Conservation (phyloP, 2,113 vertebrate genomes). For the Nyctibius bracteatus region DNA sequence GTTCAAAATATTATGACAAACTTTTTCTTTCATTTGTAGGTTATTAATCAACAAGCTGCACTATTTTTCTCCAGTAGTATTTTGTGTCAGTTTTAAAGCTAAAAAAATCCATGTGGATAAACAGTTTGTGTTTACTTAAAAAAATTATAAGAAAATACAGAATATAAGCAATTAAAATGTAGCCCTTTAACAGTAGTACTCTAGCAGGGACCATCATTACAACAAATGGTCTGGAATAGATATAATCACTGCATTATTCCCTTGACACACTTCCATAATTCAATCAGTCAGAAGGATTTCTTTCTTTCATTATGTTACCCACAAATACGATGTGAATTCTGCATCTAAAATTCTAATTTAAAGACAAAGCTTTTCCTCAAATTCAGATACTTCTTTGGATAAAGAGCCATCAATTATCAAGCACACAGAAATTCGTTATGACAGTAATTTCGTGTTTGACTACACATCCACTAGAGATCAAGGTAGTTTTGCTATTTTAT, state of each 20-base stretch:
- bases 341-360: neutral
- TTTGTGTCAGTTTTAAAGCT: neutral
- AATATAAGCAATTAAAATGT: constrained; percentile 47
- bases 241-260: neutral
- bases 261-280: neutral
- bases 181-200: constrained; percentile 61
- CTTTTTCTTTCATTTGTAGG: neutral
- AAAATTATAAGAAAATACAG: constrained; percentile 36
- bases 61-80: neutral
- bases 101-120: neutral
- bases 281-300: neutral
- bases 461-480: neutral
- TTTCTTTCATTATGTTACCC: neutral
- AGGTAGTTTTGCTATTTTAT: neutral
- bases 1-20: neutral
- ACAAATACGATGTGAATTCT: neutral
- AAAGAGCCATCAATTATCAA: neutral
- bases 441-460: neutral
- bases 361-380: neutral
- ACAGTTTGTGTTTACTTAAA: constrained; percentile 35
- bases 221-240: constrained; percentile 13
- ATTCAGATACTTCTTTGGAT: neutral
- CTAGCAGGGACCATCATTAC: constrained; percentile 22
- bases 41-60: neutral
- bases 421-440: neutral